These are phyloP conservation scores for Solenopsis invicta DNA, from an alignment of 1,140 invertebrate species.

Conservation along the genomic window DNA sequence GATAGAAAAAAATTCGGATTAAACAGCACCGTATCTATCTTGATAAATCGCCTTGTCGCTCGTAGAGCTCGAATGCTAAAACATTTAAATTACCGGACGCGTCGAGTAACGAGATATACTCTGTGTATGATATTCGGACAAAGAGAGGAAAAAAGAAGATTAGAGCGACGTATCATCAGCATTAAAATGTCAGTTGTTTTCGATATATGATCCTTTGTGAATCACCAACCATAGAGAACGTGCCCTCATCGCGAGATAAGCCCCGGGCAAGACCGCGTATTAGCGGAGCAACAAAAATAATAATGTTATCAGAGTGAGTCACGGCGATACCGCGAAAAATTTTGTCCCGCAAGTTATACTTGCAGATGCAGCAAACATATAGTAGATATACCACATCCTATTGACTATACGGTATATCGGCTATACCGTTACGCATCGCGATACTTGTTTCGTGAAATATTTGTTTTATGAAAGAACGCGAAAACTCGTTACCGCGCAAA, in stretches of 20 bases:
- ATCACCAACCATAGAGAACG: not conserved
- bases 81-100: not conserved
- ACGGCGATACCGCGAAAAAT: not conserved
- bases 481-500: not conserved
- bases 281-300: constrained; percentile 12
- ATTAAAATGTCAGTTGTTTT: not conserved
- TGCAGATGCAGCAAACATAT: too few species aligned
- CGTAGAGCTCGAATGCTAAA: not conserved
- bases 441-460: constrained; percentile 36
- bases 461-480: constrained; percentile 18
- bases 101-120: not conserved
- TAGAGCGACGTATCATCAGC: not conserved
- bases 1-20: constrained; percentile 1
- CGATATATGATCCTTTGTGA: constrained; percentile 32
- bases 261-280: not conserved
- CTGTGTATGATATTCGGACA: not conserved
- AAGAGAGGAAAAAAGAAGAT: not conserved
- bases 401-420: constrained; percentile 47
- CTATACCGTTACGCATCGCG: constrained; percentile 50
- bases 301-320: constrained; percentile 38
- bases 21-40: not conserved
- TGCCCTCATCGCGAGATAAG: constrained; percentile 36
- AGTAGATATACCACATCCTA: constrained; percentile 27
- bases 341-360: constrained; percentile 22
- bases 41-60: not conserved